phyloP scores from a whole-genome alignment of 2,797 vertebrate genomes.

The Syndactyla subalaris region DNA sequence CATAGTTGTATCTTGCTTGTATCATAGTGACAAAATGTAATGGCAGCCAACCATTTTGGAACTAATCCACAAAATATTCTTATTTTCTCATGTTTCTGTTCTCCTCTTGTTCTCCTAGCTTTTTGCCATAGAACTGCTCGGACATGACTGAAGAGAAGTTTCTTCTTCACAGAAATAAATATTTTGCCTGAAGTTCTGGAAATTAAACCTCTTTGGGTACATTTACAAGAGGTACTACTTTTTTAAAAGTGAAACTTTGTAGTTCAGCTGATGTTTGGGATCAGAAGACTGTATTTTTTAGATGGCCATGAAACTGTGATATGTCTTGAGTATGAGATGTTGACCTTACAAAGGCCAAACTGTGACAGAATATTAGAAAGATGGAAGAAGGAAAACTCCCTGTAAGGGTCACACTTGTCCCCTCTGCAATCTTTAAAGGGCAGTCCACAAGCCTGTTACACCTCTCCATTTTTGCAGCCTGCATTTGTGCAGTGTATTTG shows the following conservation, averaged over 20 bases:
- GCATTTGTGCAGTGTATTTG: background rate
- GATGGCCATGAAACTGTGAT: background rate
- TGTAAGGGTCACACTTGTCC: fast-evolving
- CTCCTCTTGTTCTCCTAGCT: background rate
- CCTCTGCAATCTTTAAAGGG: background rate
- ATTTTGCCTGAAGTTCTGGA: background rate
- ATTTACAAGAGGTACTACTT: background rate
- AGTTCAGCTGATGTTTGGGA: background rate
- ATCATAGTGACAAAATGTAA: background rate
- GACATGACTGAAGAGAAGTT: background rate
- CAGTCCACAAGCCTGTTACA: background rate
- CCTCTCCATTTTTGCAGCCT: background rate
- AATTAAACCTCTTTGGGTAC: background rate
- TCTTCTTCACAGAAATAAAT: background rate
- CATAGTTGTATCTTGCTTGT: background rate
- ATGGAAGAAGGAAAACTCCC: background rate
- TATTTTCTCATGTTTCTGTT: background rate
- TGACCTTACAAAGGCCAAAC: background rate
- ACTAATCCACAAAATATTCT: background rate
- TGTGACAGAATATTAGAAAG: background rate
- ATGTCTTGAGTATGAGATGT: background rate
- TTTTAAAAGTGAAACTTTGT: background rate
- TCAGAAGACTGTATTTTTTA: background rate
- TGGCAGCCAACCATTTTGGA: background rate
- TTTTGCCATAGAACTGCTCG: background rate